These are phyloP conservation scores for Calidris pygmaea DNA, from an alignment of 2,113 vertebrate species.

Conservation along the genomic window DNA sequence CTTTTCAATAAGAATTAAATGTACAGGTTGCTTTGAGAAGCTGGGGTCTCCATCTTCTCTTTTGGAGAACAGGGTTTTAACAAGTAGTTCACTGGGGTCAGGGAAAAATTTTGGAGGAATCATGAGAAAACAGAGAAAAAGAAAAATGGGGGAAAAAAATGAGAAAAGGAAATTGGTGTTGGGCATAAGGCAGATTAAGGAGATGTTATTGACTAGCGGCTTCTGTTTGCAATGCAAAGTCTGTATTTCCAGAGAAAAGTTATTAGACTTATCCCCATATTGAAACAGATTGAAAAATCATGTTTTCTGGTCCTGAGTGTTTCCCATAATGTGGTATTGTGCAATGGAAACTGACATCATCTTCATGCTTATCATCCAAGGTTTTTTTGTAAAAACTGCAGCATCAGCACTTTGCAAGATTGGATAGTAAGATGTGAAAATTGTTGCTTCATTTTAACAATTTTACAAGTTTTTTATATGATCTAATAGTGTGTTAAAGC, in stretches of 20 bases:
- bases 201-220: neutral
- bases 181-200: neutral
- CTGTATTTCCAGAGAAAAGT: neutral
- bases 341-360: neutral
- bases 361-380: neutral
- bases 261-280: neutral
- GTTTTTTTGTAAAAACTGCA: neutral
- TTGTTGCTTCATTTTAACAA: slow-evolving; percentile 39
- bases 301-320: neutral
- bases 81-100: neutral
- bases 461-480: slow-evolving; percentile 55
- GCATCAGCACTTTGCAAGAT: neutral
- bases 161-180: neutral
- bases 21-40: neutral
- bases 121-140: neutral
- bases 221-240: neutral
- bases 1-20: neutral
- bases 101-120: neutral
- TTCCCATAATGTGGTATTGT: neutral
- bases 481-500: slow-evolving; percentile 27
- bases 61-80: neutral
- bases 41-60: neutral
- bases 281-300: neutral
- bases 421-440: neutral
- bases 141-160: rapidly evolving